These are phyloP conservation scores for Hiodon tergisus DNA, from an alignment of 2,113 vertebrate species.

Conservation along the genomic window DNA sequence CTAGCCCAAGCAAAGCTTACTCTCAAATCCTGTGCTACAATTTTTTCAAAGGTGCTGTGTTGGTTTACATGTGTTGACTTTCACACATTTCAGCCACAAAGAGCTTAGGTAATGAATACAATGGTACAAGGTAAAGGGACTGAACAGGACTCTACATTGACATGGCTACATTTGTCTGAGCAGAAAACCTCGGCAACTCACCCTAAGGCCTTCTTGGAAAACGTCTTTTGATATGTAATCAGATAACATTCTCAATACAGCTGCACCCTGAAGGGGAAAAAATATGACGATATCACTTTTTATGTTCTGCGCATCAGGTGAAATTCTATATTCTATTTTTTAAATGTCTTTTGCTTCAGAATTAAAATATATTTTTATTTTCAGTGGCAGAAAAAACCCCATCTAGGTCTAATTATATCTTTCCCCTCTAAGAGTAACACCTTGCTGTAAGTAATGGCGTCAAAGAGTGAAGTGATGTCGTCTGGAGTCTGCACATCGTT, in stretches of 20 bases:
- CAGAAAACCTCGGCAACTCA: slow-evolving; percentile 35
- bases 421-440: slow-evolving; percentile 31
- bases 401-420: background rate
- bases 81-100: too few relatives aligned
- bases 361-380: too few relatives aligned
- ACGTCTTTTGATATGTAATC: slow-evolving; percentile 19
- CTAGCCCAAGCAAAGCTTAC: too few relatives aligned
- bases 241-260: slow-evolving; percentile 61
- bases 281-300: background rate
- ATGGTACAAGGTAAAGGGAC: too few relatives aligned
- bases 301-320: background rate
- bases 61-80: too few relatives aligned
- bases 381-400: background rate
- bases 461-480: slow-evolving; percentile 47
- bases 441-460: slow-evolving; percentile 57
- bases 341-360: background rate
- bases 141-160: too few relatives aligned
- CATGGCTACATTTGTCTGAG: background rate
- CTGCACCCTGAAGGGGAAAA: slow-evolving; percentile 45
- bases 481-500: slow-evolving; percentile 26
- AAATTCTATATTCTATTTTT: background rate
- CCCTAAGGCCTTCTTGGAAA: slow-evolving; percentile 50
- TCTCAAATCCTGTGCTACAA: too few relatives aligned
- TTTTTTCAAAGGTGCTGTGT: too few relatives aligned
- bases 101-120: too few relatives aligned